A percentile compares a stretch with the other conserved stretches of the same genome.
Evolutionary conservation across 1,140 invertebrate species (phyloP).

Genomic region (Orius laevigatus): DNA sequence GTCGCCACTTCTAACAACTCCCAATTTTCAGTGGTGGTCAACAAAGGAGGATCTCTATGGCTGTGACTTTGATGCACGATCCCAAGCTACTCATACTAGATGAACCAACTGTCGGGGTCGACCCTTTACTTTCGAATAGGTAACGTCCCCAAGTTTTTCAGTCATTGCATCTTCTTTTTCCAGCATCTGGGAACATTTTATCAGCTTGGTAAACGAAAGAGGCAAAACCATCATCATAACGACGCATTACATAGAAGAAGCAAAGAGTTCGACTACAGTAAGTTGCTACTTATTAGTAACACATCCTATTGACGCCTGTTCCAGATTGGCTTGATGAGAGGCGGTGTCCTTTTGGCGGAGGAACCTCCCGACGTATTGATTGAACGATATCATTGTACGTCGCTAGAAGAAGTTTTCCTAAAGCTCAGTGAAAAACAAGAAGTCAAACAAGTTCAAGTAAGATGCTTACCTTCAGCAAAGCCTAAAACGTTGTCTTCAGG

Average conservation of each 20-base stretch:
- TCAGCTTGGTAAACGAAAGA: slow-evolving; percentile 70
- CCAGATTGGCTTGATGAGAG: slow-evolving; percentile 22
- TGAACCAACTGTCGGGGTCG: too few species aligned
- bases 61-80: slow-evolving; percentile 69
- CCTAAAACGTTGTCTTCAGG: too few species aligned
- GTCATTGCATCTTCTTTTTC: slow-evolving; percentile 11
- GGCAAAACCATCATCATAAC: slow-evolving; percentile 90
- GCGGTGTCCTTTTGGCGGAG: slow-evolving; percentile 77
- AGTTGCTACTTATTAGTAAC: not conserved
- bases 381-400: slow-evolving; percentile 62
- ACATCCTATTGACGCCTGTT: too few species aligned
- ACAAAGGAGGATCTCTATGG: slow-evolving; percentile 71
- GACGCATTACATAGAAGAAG: slow-evolving; percentile 96
- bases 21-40: slow-evolving; percentile 74
- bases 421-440: slow-evolving; percentile 52
- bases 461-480: too few species aligned
- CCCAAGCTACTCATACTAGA: slow-evolving; percentile 68
- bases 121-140: not conserved
- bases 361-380: slow-evolving; percentile 74
- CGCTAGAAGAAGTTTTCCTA: slow-evolving; percentile 85
- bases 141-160: slow-evolving; percentile 6
- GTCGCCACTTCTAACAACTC: too few species aligned
- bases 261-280: slow-evolving; percentile 53
- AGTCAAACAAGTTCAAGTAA: not conserved
- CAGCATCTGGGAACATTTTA: slow-evolving; percentile 88